Evolutionary conservation across 1,140 invertebrate genomes (phyloP).

Genomic region (Chironomus tepperi): DNA sequence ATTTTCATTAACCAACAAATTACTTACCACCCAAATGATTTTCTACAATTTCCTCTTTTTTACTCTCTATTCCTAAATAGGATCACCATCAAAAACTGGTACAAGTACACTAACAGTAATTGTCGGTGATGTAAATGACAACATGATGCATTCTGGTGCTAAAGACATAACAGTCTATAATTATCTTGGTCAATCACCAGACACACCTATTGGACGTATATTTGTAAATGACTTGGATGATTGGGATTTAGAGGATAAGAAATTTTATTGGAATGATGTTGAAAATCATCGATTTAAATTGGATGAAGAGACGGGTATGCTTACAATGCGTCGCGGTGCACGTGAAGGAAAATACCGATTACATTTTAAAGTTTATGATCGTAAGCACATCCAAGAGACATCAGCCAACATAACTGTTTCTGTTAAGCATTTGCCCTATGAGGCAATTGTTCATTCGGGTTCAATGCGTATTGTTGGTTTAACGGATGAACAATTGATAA

Average conservation of each 20-base stretch:
- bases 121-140: slow-evolving; percentile 62
- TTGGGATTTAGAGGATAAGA: slow-evolving; percentile 63
- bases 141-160: slow-evolving; percentile 55
- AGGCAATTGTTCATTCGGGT: slow-evolving; percentile 57
- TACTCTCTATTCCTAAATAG: slow-evolving; percentile 27
- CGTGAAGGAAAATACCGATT: slow-evolving; percentile 50
- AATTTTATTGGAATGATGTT: slow-evolving; percentile 50
- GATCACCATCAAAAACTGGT: slow-evolving; percentile 49
- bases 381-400: slow-evolving; percentile 49
- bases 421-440: slow-evolving; percentile 53
- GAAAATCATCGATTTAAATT: slow-evolving; percentile 48
- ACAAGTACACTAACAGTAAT: slow-evolving; percentile 56
- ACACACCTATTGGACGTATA: slow-evolving; percentile 55
- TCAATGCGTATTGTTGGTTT: slow-evolving; percentile 54
- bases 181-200: slow-evolving; percentile 52
- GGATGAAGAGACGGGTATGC: slow-evolving; percentile 52
- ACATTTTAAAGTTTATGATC: slow-evolving; percentile 53
- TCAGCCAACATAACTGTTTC: slow-evolving; percentile 51
- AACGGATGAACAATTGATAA: slow-evolving; percentile 57
- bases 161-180: slow-evolving; percentile 64
- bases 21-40: too few species aligned
- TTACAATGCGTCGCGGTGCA: slow-evolving; percentile 55
- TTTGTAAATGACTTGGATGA: slow-evolving; percentile 63
- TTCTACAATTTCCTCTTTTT: not conserved
- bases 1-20: too few species aligned